Base-by-base conservation (phyloP, 2,113 vertebrate genomes). In the Phrynosoma platyrhinos region DNA sequence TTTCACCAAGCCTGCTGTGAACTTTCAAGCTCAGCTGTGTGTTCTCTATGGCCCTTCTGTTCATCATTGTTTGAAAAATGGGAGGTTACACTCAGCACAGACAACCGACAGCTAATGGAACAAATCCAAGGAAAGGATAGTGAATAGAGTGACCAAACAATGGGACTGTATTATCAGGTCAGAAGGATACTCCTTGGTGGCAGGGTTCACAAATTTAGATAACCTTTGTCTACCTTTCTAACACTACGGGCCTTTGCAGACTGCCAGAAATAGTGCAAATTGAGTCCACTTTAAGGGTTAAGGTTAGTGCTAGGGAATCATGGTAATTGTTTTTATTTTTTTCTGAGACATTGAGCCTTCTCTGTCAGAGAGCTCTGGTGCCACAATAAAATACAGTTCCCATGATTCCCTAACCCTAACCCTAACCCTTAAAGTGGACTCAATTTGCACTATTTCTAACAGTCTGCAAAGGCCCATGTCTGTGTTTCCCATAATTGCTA, bases 21-120 rank as follows among this genome's bases (percentile, higher is more conserved):
- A 90, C 53, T 87, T 88, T 7, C 77, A 87, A 40, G 85, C 18
- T 12, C 27, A 86, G 25, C 69, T 66, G 0, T 58, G 64, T 32
- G 47, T 32, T 92, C 0, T 0, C 72, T 0, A 0, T 47, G 82
- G 80, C 21, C 78, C 76, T 77, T 14, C 0, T 21, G 9, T 84
- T 85, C 78, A 47, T 69, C 87, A 16, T 84, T 93, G 87, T 91
- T 92, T 82, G 74, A 82, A 83, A 13, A 5, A 83, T 40, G 79
- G 83, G 85, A 89, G 88, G 80, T 62, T 69, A 23, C 32, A 64
- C 85, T 83, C 86, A 30, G 47, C 90, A 71, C 80, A 77, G 81
- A 91, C 53, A 89, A 88, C 21, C 55, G 87, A 18, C 85, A 36
- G 47, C 3, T 72, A 66, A 87, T 71, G 21, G 72, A 85, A 75